phyloP scores from a whole-genome alignment of 1,140 invertebrate species.

The Drosophila lacertosa region DNA sequence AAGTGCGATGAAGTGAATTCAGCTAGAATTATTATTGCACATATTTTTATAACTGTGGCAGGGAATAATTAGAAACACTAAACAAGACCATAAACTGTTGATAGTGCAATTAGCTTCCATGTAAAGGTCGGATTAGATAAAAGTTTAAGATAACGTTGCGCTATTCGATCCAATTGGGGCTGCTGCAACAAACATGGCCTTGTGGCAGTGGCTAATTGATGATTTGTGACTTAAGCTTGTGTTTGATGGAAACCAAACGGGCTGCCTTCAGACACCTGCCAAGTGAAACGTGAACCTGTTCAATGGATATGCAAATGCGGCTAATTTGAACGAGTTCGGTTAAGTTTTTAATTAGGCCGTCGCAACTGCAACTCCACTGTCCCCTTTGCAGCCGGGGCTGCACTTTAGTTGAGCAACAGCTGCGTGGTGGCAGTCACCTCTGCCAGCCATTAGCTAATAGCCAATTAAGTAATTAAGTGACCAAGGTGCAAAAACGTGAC shows the following conservation, averaged over 20 bases:
- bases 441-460: constrained; percentile 66
- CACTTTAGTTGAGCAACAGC: constrained; percentile 19
- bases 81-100: no score
- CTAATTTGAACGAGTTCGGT: constrained; percentile 10
- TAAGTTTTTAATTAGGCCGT: constrained; percentile 23
- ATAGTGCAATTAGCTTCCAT: no score
- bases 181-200: no score
- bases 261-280: background rate
- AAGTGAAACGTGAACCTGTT: background rate
- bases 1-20: no score
- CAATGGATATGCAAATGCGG: constrained; percentile 17
- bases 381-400: background rate
- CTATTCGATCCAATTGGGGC: background rate
- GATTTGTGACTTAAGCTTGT: no score
- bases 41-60: no score
- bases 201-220: no score
- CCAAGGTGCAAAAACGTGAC: constrained; percentile 61
- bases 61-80: no score
- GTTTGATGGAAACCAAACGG: no score
- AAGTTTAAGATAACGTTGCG: no score
- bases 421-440: constrained; percentile 2
- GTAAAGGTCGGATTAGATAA: no score
- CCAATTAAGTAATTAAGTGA: constrained; percentile 76
- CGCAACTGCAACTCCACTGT: constrained; percentile 5
- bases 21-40: no score